Evolutionary conservation across 2,888 invertebrate species (phyloP).

Genomic region (Phortica okadai): DNA sequence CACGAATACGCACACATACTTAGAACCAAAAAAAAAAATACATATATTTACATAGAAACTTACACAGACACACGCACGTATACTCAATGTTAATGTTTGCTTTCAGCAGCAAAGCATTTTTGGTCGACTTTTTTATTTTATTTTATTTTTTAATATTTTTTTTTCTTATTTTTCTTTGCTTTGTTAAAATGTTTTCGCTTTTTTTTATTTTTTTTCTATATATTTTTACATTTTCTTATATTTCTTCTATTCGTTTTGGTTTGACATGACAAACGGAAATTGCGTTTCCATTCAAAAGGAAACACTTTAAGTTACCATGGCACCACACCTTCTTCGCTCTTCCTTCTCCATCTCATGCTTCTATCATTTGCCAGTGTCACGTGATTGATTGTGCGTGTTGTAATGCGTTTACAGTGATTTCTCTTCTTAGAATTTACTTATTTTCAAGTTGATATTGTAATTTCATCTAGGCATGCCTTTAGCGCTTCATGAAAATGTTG

Average conservation of each 20-base stretch:
- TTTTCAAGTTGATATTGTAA: too few species aligned
- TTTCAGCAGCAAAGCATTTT: too few species aligned
- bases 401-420: too few species aligned
- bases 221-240: neutral
- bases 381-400: conserved; percentile 20
- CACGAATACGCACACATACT: conserved; percentile 1
- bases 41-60: too few species aligned
- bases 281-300: conserved; percentile 24
- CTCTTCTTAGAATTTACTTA: too few species aligned
- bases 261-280: conserved; percentile 17
- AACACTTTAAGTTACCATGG: conserved; percentile 22
- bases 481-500: too few species aligned
- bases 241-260: neutral
- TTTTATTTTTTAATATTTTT: neutral
- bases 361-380: neutral
- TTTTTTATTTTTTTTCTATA: neutral
- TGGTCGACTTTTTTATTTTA: neutral
- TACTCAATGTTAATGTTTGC: too few species aligned
- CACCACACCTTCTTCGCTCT: neutral
- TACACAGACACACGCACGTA: too few species aligned
- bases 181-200: neutral
- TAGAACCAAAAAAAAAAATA: neutral
- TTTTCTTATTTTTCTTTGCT: neutral
- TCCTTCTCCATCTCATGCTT: neutral
- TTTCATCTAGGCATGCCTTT: too few species aligned